Evolutionary conservation across 2,113 vertebrate species (phyloP).

Genomic region (Hystrix brachyura): DNA sequence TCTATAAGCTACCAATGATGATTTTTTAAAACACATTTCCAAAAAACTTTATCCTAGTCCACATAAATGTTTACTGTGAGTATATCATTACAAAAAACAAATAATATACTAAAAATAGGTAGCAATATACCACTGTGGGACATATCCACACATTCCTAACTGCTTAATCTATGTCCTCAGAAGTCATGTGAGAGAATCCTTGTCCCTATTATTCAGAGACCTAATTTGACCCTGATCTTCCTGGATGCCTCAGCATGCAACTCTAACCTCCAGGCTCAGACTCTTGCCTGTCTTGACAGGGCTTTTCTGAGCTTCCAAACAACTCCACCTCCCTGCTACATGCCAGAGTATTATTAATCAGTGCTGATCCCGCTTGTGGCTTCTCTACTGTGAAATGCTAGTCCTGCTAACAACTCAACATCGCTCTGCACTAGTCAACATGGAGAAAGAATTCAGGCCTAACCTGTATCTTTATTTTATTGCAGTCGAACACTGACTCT

Average conservation of each 20-base stretch:
- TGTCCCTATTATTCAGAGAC: neutral
- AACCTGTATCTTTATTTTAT: slow-evolving; percentile 15
- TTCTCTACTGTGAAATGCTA: slow-evolving; percentile 23
- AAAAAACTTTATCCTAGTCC: slow-evolving; percentile 43
- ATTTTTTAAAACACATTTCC: neutral
- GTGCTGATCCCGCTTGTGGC: neutral
- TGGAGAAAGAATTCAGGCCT: slow-evolving; percentile 1
- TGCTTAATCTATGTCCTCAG: neutral
- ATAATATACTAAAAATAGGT: neutral
- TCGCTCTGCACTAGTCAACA: neutral
- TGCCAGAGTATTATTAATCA: slow-evolving; percentile 53
- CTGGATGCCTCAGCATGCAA: neutral
- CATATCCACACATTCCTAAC: neutral
- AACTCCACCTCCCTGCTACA: neutral
- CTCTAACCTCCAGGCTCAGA: slow-evolving; percentile 9
- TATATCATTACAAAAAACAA: slow-evolving; percentile 15
- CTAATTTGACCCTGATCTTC: neutral
- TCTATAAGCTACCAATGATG: neutral
- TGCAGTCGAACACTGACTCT: neutral
- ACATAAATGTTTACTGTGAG: neutral
- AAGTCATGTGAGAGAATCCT: neutral
- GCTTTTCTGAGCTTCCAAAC: slow-evolving; percentile 30
- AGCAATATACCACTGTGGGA: too few species aligned
- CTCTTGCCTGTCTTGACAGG: slow-evolving; percentile 4
- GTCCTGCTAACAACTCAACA: neutral